Evolutionary conservation across 2,113 vertebrate species (phyloP).

Genomic region (Cisticola juncidis): DNA sequence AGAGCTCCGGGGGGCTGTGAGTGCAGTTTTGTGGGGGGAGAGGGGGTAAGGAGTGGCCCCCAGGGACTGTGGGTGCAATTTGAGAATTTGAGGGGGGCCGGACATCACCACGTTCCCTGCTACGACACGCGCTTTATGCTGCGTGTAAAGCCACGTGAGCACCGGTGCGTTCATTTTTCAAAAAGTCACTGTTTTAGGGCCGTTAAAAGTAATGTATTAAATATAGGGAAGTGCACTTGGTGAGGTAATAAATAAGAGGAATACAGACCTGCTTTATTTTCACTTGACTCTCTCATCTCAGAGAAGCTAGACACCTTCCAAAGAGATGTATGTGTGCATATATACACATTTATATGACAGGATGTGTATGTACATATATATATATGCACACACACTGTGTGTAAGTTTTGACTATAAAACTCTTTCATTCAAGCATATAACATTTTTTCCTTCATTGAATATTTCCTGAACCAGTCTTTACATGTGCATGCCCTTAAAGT

Average conservation of each 20-base stretch:
- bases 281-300: background rate
- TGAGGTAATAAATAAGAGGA: background rate
- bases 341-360: background rate
- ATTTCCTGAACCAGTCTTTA: background rate
- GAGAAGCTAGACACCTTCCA: background rate
- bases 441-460: background rate
- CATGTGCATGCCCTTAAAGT: background rate
- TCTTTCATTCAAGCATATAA: background rate
- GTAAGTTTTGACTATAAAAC: background rate
- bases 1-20: background rate
- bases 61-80: background rate
- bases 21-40: background rate
- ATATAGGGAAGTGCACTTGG: background rate
- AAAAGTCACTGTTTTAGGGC: background rate
- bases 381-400: fast-evolving
- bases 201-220: background rate
- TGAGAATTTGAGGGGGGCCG: too few species aligned
- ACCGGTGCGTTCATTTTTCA: fast-evolving
- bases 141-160: background rate
- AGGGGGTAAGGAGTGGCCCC: too few species aligned
- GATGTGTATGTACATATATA: fast-evolving
- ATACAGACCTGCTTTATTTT: background rate
- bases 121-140: fast-evolving
- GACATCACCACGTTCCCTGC: fast-evolving
- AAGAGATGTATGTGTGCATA: background rate